phyloP scores from a whole-genome alignment of 2,797 vertebrate species.

The Sebastes minor region DNA sequence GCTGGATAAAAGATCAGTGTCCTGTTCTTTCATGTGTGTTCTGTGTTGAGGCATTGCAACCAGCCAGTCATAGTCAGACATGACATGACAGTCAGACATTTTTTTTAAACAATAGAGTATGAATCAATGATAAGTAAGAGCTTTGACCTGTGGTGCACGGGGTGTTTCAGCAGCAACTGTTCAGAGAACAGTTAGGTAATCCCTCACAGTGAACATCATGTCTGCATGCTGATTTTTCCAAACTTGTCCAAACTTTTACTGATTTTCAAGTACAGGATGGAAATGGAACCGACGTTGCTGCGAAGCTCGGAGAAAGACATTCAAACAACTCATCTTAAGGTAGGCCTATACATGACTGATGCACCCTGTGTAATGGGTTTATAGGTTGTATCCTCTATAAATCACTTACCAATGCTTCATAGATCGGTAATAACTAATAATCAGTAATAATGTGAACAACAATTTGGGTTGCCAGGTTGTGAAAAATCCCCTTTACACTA shows the following conservation, averaged over 20 bases:
- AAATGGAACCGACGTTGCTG: no score
- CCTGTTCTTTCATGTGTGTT: neutral
- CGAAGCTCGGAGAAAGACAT: no score
- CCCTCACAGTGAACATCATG: neutral
- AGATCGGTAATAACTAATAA: neutral
- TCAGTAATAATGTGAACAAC: no score
- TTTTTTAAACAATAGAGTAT: neutral
- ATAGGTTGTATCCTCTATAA: neutral
- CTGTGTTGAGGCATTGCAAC: neutral
- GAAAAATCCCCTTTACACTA: no score
- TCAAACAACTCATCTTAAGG: no score
- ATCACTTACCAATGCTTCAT: neutral
- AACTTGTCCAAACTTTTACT: neutral
- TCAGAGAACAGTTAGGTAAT: neutral
- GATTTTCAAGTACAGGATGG: no score
- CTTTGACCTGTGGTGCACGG: neutral
- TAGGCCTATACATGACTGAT: no score
- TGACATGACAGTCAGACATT: no score
- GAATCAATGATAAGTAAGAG: neutral
- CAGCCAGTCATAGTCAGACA: neutral
- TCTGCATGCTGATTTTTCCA: neutral
- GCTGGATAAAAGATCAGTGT: neutral
- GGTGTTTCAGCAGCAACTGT: neutral
- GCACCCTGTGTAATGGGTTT: no score
- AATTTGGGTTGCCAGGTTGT: neutral